These are phyloP conservation scores for Drosophila macrothrix DNA, from an alignment of 2,888 invertebrate species.

Conservation along the genomic window DNA sequence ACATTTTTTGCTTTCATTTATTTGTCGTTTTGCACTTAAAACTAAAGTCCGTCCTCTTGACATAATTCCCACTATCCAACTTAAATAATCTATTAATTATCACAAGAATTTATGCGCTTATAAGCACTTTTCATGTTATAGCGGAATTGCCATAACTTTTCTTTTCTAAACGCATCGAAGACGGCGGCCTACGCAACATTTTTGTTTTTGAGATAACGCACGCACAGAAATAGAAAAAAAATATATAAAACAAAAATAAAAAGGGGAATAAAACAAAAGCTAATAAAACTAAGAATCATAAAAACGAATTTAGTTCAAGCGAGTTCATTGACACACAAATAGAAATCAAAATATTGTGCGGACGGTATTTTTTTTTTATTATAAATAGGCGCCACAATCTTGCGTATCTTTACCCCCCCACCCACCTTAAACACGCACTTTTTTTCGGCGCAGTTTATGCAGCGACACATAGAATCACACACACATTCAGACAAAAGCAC, in stretches of 20 bases:
- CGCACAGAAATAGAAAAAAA: conserved; percentile 40
- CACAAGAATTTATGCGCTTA: conserved; percentile 9
- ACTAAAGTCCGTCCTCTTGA: conserved; percentile 22
- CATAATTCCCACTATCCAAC: conserved; percentile 22
- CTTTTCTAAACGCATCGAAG: conserved; percentile 66
- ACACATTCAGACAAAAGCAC: background rate
- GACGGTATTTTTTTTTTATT: conserved; percentile 13
- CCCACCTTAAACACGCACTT: conserved; percentile 34
- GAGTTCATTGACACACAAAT: conserved; percentile 83
- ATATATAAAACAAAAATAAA: conserved; percentile 35
- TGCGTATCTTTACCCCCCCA: conserved; percentile 14
- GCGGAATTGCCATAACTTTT: conserved; percentile 65
- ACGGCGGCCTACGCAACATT: conserved; percentile 66
- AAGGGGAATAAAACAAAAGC: conserved; percentile 52
- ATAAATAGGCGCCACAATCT: conserved; percentile 42
- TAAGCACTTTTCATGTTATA: conserved; percentile 7
- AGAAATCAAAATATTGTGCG: conserved; percentile 71
- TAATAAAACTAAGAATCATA: conserved; percentile 54
- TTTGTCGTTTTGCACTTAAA: background rate
- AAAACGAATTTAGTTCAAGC: conserved; percentile 73
- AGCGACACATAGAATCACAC: conserved; percentile 20
- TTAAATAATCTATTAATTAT: conserved; percentile 22
- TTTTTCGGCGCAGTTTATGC: conserved; percentile 10
- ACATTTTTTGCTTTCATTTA: background rate
- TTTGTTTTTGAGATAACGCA: conserved; percentile 60